A percentile compares a stretch with the other conserved stretches of the same genome.
phyloP scores from a whole-genome alignment of 1,140 invertebrate genomes.

The Sarcophaga bullata region DNA sequence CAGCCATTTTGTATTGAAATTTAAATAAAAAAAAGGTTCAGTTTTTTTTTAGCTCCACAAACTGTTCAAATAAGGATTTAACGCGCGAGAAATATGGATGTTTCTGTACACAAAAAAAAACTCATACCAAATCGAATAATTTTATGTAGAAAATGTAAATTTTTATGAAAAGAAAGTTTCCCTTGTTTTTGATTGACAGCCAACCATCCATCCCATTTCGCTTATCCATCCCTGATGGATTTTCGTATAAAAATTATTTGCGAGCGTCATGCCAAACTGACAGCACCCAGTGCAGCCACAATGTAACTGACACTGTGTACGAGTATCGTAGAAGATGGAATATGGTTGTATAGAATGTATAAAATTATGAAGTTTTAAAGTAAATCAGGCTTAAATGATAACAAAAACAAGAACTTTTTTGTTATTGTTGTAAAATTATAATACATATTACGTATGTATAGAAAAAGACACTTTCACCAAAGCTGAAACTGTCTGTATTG shows the following conservation, averaged over 20 bases:
- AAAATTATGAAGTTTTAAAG: conserved; percentile 31
- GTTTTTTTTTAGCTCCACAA: not conserved
- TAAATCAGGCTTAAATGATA: conserved; percentile 8
- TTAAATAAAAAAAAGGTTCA: not conserved
- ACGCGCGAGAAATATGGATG: not conserved
- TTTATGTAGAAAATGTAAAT: conserved; percentile 25
- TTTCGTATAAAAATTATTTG: conserved; percentile 56
- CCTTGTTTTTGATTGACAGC: conserved; percentile 65
- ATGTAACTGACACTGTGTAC: conserved; percentile 20
- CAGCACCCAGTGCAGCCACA: conserved; percentile 20
- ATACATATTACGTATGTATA: not conserved
- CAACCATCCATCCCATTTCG: conserved; percentile 47
- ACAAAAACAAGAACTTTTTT: not conserved
- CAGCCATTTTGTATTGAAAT: conserved; percentile 9
- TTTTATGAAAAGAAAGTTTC: conserved; percentile 56
- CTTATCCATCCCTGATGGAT: conserved; percentile 61
- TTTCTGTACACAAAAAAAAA: not conserved
- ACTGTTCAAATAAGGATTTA: conserved; percentile 22
- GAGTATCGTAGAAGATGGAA: too few relatives aligned
- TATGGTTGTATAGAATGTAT: conserved; percentile 27
- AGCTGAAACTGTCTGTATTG: not conserved
- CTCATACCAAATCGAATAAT: not conserved
- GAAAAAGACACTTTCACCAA: not conserved
- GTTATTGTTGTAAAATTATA: too few relatives aligned
- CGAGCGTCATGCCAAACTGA: conserved; percentile 47